Base-by-base conservation (phyloP, 2,797 vertebrate species). In the Crenuchus spilurus region DNA sequence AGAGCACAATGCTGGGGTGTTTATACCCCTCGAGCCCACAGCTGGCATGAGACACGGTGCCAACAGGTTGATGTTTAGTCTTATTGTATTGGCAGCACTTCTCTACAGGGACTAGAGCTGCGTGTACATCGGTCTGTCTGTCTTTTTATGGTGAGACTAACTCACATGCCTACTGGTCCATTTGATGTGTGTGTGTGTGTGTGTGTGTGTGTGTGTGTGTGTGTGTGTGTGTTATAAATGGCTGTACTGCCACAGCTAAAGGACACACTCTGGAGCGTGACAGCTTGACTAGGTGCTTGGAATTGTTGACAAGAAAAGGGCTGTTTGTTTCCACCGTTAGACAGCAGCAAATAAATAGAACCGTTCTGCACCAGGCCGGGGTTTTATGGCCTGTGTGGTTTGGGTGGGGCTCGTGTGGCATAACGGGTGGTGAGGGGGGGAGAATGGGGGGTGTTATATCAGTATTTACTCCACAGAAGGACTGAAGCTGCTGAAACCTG, bases 271-370 rank as follows among this genome's bases (percentile, higher is more conserved):
- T 77, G 75, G 78, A 82, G 71, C 60, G 42, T 70, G 68, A 62
- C 79, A 78, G 77, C 55, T 81, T 55, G 72, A 74, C 80, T 58
- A 74, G 72, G 78, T 72, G 55, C 63, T 76, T 68, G 52, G 70
- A 70, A 80, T 80, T 80, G 73, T 76, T 79, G 83, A 87, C 79
- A 81, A 76, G 62, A 61, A 65, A 80, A 76, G 75, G 28, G 62
- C 14, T 86, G 71, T 76, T 82, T 87, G 75, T 85, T 81, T 78
- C 67, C 67, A 35, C 18, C 66, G 42, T 64, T 44, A 64, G 48
- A 61, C 54, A 61, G 46, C 20, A 42, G 35, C 26, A 42, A 65
- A 64, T 65, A 67, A 77, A 79, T 72, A 11, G 58, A 78, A 75
- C 46, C n/a, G 35, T 75, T 70, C 72, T 46, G 6, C 44, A 4